Conservation (phyloP, 2,888 invertebrate genomes). For the Celastrina argiolus region DNA sequence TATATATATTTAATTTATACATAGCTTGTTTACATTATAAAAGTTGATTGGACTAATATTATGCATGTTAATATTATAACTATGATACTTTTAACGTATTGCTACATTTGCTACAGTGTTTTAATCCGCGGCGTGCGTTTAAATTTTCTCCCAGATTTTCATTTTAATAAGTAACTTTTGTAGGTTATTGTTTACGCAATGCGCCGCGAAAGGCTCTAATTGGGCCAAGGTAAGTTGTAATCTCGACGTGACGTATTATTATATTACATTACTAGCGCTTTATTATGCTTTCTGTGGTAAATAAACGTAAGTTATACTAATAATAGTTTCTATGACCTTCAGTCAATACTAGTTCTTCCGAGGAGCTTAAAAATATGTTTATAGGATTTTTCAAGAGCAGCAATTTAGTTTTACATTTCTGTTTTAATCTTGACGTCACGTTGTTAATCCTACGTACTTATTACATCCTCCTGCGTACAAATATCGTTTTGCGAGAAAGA, state of each 20-base stretch:
- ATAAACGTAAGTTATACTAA: background rate
- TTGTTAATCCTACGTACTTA: no score
- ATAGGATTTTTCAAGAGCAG: no score
- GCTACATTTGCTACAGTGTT: background rate
- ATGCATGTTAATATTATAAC: background rate
- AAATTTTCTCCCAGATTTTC: background rate
- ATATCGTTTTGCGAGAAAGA: no score
- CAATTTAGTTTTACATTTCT: no score
- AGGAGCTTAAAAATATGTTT: no score
- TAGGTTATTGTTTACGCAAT: constrained; percentile 15
- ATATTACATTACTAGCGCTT: background rate
- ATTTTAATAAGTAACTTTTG: background rate
- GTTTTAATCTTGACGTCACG: no score
- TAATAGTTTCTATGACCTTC: background rate
- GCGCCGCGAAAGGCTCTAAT: background rate
- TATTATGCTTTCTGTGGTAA: background rate
- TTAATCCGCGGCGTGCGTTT: background rate
- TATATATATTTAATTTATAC: no score
- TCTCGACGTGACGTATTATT: constrained; percentile 8
- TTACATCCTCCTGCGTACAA: no score
- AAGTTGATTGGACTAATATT: no score
- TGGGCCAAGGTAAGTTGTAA: constrained; percentile 8
- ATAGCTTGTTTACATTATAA: no score
- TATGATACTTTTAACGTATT: background rate
- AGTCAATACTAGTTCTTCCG: background rate